Conservation (phyloP, 2,797 vertebrate genomes). For the Megalops cyprinoides region DNA sequence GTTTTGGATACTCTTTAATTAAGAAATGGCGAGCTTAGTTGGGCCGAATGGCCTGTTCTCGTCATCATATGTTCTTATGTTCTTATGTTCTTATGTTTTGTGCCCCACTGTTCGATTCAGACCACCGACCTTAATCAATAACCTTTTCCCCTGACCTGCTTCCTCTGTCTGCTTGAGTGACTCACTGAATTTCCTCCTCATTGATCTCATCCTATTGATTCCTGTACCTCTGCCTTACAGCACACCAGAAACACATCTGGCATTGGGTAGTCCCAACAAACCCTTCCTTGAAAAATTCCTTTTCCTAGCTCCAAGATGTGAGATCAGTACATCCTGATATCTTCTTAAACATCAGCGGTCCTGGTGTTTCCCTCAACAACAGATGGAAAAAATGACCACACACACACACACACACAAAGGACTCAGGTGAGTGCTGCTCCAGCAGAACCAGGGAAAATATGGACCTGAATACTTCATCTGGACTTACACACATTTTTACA, state of each 20-base stretch:
- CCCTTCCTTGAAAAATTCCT: neutral
- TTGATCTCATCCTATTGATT: neutral
- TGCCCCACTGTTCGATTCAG: neutral
- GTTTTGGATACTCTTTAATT: no score
- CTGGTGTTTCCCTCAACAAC: neutral
- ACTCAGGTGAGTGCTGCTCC: constrained; percentile 57
- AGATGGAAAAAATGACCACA: neutral
- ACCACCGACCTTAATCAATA: neutral
- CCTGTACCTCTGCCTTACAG: neutral
- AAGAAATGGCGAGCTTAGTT: no score
- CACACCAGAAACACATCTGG: neutral
- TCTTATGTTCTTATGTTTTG: neutral
- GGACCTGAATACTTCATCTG: neutral
- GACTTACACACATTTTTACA: neutral
- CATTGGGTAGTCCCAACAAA: neutral
- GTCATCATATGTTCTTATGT: no score
- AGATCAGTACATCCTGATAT: no score
- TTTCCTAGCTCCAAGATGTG: no score
- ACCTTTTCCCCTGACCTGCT: neutral
- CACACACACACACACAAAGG: constrained; percentile 49
- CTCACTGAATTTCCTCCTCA: neutral
- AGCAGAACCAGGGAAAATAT: constrained; percentile 30
- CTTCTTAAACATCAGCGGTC: neutral
- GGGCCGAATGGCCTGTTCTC: no score
- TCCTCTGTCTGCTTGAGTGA: neutral